A percentile compares a stretch with the other conserved stretches of the same genome.
These are phyloP conservation scores for Todiramphus chloris DNA, from an alignment of 2,113 vertebrate species.

Conservation along the genomic window DNA sequence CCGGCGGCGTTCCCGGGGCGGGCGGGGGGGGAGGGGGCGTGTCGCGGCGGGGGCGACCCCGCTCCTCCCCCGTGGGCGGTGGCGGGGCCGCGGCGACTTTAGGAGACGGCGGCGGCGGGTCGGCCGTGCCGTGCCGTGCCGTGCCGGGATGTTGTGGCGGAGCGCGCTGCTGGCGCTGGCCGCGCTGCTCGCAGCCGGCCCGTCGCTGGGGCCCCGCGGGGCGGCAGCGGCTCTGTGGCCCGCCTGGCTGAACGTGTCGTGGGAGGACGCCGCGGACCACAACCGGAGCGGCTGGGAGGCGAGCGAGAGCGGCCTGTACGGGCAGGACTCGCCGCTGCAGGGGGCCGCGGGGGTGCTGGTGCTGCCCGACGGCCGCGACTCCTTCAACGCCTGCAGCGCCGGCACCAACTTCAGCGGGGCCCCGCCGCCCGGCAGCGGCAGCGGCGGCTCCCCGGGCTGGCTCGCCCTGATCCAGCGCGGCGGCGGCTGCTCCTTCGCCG, in stretches of 20 bases:
- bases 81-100: neutral
- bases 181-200: constrained; percentile 3
- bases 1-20: too few relatives aligned
- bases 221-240: constrained; percentile 72
- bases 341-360: constrained; percentile 73
- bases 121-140: neutral
- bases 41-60: neutral
- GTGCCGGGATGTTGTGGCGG: neutral
- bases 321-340: constrained; percentile 80
- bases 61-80: neutral
- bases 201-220: constrained; percentile 9
- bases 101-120: neutral
- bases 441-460: constrained; percentile 57
- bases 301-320: constrained; percentile 82
- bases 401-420: constrained; percentile 73
- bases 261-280: constrained; percentile 26
- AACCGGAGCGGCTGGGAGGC: constrained; percentile 75
- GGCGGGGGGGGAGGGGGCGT: neutral
- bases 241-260: constrained; percentile 83
- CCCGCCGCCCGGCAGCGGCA: neutral
- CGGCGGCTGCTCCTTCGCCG: constrained; percentile 82
- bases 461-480: constrained; percentile 85
- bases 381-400: constrained; percentile 69
- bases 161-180: neutral
- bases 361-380: constrained; percentile 68